Percentiles rank a stretch among this genome's conserved stretches.
phyloP scores from a whole-genome alignment of 2,888 invertebrate species.

The Dichetophora obliterata region DNA sequence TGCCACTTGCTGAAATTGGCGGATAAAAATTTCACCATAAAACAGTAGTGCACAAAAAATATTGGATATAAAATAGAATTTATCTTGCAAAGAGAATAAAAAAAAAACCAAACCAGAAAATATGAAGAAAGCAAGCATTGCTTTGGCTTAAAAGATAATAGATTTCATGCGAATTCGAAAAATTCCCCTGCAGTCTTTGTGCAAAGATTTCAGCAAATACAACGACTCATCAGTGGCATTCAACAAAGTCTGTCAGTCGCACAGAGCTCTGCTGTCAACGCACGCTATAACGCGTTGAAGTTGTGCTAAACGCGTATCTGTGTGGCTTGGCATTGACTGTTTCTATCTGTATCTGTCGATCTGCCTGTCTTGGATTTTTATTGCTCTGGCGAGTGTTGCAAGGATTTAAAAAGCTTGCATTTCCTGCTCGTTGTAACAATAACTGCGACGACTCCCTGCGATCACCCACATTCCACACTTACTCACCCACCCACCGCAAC shows the following conservation, averaged over 20 bases:
- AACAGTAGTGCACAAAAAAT: slow-evolving; percentile 50
- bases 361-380: slow-evolving; percentile 27
- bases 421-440: background rate
- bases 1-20: slow-evolving; percentile 36
- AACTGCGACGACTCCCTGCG: slow-evolving; percentile 34
- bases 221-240: slow-evolving; percentile 59
- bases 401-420: background rate
- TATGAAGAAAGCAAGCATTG: background rate
- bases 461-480: slow-evolving; percentile 26
- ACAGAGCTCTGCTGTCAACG: background rate
- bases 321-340: slow-evolving; percentile 50
- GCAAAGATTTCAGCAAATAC: slow-evolving; percentile 19
- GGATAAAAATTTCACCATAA: slow-evolving; percentile 51
- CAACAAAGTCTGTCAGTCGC: slow-evolving; percentile 59
- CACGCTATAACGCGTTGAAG: slow-evolving; percentile 28
- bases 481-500: background rate
- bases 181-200: slow-evolving; percentile 17
- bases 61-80: slow-evolving; percentile 53
- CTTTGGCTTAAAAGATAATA: background rate
- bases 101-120: slow-evolving; percentile 30
- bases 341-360: slow-evolving; percentile 38
- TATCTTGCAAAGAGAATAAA: background rate
- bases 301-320: slow-evolving; percentile 5
- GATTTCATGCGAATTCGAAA: slow-evolving; percentile 1
- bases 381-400: slow-evolving; percentile 50